Percentiles rank a stretch among this genome's conserved stretches.
phyloP scores from a whole-genome alignment of 2,113 vertebrate genomes.

The Oncorhynchus nerka region DNA sequence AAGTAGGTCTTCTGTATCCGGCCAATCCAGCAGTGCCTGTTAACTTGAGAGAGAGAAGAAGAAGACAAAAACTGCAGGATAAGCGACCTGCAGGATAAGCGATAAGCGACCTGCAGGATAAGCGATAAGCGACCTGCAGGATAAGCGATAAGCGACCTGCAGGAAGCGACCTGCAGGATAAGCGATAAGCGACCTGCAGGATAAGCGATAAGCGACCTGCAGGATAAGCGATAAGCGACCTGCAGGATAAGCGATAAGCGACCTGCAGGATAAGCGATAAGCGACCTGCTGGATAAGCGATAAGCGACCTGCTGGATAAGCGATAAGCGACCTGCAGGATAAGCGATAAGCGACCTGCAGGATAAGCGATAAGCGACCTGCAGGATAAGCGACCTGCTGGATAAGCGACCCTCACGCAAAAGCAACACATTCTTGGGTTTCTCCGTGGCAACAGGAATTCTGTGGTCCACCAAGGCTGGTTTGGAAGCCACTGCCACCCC shows the following conservation, averaged over 20 bases:
- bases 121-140: too few species aligned
- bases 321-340: background rate
- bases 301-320: background rate
- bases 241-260: background rate
- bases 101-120: too few species aligned
- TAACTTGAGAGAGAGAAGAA: background rate
- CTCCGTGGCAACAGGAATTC: background rate
- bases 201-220: too few species aligned
- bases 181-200: too few species aligned
- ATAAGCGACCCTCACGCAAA: constrained; percentile 1
- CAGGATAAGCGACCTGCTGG: background rate
- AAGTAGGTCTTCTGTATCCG: background rate
- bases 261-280: too few species aligned
- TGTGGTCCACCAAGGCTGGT: background rate
- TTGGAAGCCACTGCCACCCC: background rate
- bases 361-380: background rate
- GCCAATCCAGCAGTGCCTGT: background rate
- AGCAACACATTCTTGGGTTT: background rate
- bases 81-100: background rate
- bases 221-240: too few species aligned
- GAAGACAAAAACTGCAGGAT: background rate
- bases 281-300: too few species aligned
- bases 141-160: too few species aligned
- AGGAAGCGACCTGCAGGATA: too few species aligned
- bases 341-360: background rate